phyloP scores from a whole-genome alignment of 2,113 vertebrate genomes.

The Megalops atlanticus region DNA sequence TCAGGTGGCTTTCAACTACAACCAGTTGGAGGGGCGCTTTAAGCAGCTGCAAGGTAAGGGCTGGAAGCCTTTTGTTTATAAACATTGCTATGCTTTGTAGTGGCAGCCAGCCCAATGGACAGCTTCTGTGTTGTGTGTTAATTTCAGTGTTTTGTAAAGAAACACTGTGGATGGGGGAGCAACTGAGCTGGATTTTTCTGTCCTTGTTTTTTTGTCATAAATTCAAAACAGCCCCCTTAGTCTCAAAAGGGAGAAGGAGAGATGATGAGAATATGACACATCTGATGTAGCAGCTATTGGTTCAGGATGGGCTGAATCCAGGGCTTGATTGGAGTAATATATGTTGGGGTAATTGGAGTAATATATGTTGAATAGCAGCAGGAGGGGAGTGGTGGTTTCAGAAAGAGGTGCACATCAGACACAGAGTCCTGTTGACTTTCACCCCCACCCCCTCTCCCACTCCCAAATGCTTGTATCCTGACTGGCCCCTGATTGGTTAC shows the following conservation, averaged over 20 bases:
- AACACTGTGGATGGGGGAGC: not conserved
- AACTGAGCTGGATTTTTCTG: not conserved
- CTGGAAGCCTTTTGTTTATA: constrained; percentile 26
- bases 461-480: not conserved
- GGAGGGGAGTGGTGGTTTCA: not conserved
- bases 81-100: constrained; percentile 51
- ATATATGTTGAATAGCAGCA: not conserved
- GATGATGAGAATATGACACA: constrained; percentile 2
- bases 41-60: constrained; percentile 94
- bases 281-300: not conserved
- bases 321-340: constrained; percentile 2
- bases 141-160: not conserved
- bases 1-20: constrained; percentile 82
- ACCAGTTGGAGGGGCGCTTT: constrained; percentile 90
- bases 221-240: not conserved
- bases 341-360: not conserved
- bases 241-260: not conserved
- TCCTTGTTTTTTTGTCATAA: not conserved
- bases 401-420: constrained; percentile 16
- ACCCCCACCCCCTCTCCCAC: not conserved
- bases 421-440: constrained; percentile 26
- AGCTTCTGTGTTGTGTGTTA: not conserved
- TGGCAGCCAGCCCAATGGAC: not conserved
- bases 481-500: constrained; percentile 29
- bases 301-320: not conserved